These are phyloP conservation scores for Colletes collaris DNA, from an alignment of 2,888 invertebrate genomes.

Conservation along the genomic window DNA sequence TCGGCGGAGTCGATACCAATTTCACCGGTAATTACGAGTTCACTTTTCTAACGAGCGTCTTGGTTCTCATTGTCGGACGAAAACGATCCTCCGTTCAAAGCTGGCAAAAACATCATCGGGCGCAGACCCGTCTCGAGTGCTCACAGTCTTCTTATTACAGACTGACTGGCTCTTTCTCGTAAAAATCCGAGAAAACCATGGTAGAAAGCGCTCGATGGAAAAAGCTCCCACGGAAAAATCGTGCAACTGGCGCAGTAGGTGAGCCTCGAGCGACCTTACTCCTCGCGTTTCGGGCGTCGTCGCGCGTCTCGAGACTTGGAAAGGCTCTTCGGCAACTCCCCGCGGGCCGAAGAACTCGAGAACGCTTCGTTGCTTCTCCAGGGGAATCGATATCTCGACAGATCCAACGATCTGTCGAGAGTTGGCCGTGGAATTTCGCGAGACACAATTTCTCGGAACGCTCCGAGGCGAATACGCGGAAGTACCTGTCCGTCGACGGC, in stretches of 20 bases:
- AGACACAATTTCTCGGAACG: constrained; percentile 40
- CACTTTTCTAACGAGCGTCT: constrained; percentile 51
- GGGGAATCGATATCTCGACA: constrained; percentile 62
- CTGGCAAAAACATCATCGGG: constrained; percentile 15
- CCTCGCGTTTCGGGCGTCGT: constrained; percentile 49
- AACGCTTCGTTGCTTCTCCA: constrained; percentile 37
- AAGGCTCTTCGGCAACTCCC: constrained; percentile 58
- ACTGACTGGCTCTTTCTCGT: background rate
- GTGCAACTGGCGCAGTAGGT: constrained; percentile 33
- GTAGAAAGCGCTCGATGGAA: background rate
- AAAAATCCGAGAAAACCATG: constrained; percentile 10
- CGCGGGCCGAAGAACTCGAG: constrained; percentile 57
- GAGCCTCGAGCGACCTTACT: constrained; percentile 40
- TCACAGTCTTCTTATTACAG: background rate
- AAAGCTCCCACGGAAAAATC: constrained; percentile 29
- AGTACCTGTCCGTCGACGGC: constrained; percentile 16
- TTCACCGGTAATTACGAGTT: constrained; percentile 61
- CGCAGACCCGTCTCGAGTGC: background rate
- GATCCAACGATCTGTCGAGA: constrained; percentile 48
- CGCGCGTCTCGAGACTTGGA: constrained; percentile 61
- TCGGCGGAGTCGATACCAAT: constrained; percentile 62
- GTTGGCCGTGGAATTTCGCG: constrained; percentile 49
- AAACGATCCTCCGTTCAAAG: constrained; percentile 32
- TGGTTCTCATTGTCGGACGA: background rate
- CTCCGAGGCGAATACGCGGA: constrained; percentile 36